Evolutionary conservation across 1,140 invertebrate genomes (phyloP), one percentile per base, ranked within the genome.

Genomic region (Orius insidiosus): DNA sequence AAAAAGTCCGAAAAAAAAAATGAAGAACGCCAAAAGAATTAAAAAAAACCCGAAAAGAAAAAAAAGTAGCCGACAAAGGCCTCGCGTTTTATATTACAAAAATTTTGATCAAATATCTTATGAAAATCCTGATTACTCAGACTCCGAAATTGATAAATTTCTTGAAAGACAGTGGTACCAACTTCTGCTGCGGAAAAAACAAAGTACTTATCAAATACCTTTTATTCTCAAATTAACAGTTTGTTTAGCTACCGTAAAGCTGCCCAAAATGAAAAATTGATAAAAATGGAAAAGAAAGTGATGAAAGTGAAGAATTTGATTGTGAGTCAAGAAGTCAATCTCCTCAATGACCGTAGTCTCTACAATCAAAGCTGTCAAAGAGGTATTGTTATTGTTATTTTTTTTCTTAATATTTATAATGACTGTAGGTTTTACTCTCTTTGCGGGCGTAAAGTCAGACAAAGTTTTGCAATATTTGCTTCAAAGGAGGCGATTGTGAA

Each of bases 401-500:
- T 3, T 36, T 24, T 24, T 24, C 24, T 24, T 24, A 24, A 24
- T 4, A 24, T 24, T 13, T 44, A 33, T 45, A 8, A 45, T 45
- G 33, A 2, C 14, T 40, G 14, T 19, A 24, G 46, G 40, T 49
- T 14, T 37, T n/a, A 18, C 43, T 5, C 35, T 53, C 6, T 53
- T 53, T 30, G 30, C 11, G 3, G 52, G 52, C 4, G 37, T 43
- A 2, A 51, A 49, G 32, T 31, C 19, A 10, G 48, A 49, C 11
- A 54, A 50, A 46, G 48, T 54, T n/a, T 9, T 51, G 41, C 30
- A 14, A 69, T 54, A 72, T 79, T 8, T 81, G 77, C 56, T 70
- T 78, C 47, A 71, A 78, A 45, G 79, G 76, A 52, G 68, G 67
- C 0, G 67, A 73, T 79, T 9, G 62, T 76, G 0, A 71, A 75